A percentile compares a stretch with the other conserved stretches of the same genome.
phyloP scores from a whole-genome alignment of 1,140 invertebrate species.

The Meloidogyne floridensis region DNA sequence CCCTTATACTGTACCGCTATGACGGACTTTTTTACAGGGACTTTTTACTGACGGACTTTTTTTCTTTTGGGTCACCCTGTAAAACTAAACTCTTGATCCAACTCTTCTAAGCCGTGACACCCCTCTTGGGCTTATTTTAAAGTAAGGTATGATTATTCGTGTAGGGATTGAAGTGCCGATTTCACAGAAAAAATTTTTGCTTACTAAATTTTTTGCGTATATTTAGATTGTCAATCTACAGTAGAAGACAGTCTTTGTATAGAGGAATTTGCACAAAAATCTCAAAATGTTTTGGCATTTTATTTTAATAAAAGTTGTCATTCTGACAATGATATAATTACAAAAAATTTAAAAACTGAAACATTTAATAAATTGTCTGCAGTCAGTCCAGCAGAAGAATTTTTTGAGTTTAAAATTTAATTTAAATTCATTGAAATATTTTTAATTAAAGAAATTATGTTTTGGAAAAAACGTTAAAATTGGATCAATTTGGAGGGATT shows the following conservation, averaged over 20 bases:
- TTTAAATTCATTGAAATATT: neutral
- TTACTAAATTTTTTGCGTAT: no score
- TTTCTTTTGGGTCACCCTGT: no score
- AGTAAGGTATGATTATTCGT: no score
- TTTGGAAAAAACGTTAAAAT: conserved; percentile 45
- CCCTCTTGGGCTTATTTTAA: no score
- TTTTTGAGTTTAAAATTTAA: conserved; percentile 46
- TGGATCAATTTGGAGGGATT: conserved; percentile 48
- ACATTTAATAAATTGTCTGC: conserved; percentile 30
- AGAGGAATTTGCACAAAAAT: conserved; percentile 16
- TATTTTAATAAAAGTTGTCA: conserved; percentile 44
- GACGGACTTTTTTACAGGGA: no score
- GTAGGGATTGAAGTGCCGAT: no score
- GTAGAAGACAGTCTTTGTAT: conserved; percentile 43
- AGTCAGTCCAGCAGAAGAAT: conserved; percentile 48
- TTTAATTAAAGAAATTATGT: conserved; percentile 49
- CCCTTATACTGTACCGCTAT: no score
- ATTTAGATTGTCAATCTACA: conserved; percentile 40
- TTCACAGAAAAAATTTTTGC: no score
- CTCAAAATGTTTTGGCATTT: conserved; percentile 37
- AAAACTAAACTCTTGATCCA: no score
- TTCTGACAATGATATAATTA: conserved; percentile 18
- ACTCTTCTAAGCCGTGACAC: no score
- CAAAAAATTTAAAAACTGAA: conserved; percentile 2
- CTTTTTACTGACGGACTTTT: no score